Evolutionary conservation across 2,797 vertebrate species (phyloP), one percentile per base, ranked within the genome.

Genomic region (Chelmon rostratus): DNA sequence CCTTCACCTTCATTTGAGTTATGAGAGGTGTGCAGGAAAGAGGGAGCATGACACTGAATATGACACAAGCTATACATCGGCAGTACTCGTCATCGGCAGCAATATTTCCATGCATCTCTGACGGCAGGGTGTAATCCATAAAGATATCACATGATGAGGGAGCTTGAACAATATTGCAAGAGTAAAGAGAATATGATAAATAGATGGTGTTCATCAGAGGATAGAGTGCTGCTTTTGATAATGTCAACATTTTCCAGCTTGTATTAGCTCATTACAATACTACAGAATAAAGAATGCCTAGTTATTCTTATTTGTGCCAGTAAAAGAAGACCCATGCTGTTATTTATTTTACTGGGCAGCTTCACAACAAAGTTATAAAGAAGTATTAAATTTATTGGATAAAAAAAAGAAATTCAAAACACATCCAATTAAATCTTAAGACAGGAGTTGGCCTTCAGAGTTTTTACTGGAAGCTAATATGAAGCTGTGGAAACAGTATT

Each of bases 1-100:
- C 76, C 15, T 62, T 82, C 67, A 65, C 73, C 79, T 83, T 61
- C 16, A 77, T 62, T 47, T 68, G 25, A 68, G 50, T 71, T 23
- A 49, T 47, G 6, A 68, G 65, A 23, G 12, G 58, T 75, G 13
- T 40, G 44, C 18, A 73, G 50, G 61, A 63, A 63, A 68, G 21
- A n/a, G 21, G 25, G 56, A 31, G 31, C 53, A 13, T 66, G 46
- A n/a, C 54, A 40, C 16, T 23, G 49, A 57, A 81, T 70, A 70
- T 76, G 16, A 44, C n/a, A 59, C 19, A 61, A 31, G 11, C 19
- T 25, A 13, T 65, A 31, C 7, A 44, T 35, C 0, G 33, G 40
- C 6, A 38, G 9, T n/a, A 13, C 25, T 40, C 16, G 35, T 25
- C 19, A 70, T 31, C 4, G 28, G 31, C 28, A 31, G 28, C 28